Conservation (phyloP, 2,797 vertebrate genomes). For the Syngnathus rostellatus region DNA sequence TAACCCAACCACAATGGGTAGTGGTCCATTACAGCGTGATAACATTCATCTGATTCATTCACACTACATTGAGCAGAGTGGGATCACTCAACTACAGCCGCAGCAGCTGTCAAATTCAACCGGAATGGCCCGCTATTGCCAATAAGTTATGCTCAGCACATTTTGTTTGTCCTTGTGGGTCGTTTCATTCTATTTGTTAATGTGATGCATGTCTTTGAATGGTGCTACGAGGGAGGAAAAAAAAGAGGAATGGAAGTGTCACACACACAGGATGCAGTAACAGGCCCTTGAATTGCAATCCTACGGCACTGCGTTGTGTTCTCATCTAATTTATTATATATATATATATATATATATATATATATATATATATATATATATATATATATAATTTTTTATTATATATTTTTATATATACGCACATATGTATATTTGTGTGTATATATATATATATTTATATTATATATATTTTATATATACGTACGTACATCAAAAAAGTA, state of each 20-base stretch:
- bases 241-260: neutral
- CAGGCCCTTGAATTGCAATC: neutral
- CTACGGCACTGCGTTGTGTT: neutral
- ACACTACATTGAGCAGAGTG: slow-evolving; percentile 22
- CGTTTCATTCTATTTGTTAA: slow-evolving; percentile 33
- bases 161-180: slow-evolving; percentile 41
- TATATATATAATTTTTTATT: no score
- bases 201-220: neutral
- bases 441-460: no score
- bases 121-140: slow-evolving; percentile 19
- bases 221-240: neutral
- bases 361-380: neutral
- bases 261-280: neutral
- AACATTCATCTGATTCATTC: slow-evolving; percentile 26
- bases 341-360: no score
- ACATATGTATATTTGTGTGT: no score
- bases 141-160: slow-evolving; percentile 23
- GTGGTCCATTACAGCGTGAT: slow-evolving; percentile 38
- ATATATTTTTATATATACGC: no score
- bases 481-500: no score
- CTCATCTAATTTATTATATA: no score
- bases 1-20: slow-evolving; percentile 21
- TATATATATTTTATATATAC: no score
- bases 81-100: slow-evolving; percentile 34
- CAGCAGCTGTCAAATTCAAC: slow-evolving; percentile 43